phyloP scores from a whole-genome alignment of 2,888 invertebrate species.

The Gandaritis pyraliata region DNA sequence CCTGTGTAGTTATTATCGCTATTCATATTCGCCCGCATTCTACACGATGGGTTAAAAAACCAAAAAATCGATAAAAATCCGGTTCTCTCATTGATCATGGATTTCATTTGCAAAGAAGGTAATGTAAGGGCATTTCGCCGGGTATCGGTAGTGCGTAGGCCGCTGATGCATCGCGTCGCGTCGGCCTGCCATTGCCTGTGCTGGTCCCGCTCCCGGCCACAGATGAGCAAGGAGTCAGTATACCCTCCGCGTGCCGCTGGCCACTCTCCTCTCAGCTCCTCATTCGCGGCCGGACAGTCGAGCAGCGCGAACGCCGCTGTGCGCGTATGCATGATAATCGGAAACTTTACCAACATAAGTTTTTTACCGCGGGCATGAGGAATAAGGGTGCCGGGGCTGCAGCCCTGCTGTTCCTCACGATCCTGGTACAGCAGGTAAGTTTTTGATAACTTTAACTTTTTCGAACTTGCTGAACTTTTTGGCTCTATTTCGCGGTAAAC shows the following conservation, averaged over 20 bases:
- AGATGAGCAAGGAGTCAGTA: slow-evolving; percentile 3
- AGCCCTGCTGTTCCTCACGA: slow-evolving; percentile 63
- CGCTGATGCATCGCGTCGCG: not conserved
- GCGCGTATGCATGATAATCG: slow-evolving; percentile 51
- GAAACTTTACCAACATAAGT: slow-evolving; percentile 64
- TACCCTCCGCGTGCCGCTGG: slow-evolving; percentile 18
- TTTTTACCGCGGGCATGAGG: slow-evolving; percentile 63
- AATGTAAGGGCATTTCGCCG: slow-evolving; percentile 6
- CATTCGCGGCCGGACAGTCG: slow-evolving; percentile 74
- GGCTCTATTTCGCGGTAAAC: slow-evolving; percentile 8
- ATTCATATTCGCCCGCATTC: too few relatives aligned
- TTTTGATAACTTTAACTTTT: not conserved
- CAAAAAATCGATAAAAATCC: not conserved
- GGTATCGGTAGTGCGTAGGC: slow-evolving; percentile 18
- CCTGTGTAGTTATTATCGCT: not conserved
- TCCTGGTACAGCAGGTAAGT: slow-evolving; percentile 54
- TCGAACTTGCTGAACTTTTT: slow-evolving; percentile 19
- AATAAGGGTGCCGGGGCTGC: slow-evolving; percentile 55
- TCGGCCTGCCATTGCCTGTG: slow-evolving; percentile 1
- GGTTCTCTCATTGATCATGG: slow-evolving; percentile 1
- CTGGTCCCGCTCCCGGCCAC: slow-evolving; percentile 11
- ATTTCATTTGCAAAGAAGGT: slow-evolving; percentile 18
- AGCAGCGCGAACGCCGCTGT: slow-evolving; percentile 70
- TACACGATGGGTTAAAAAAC: too few relatives aligned
- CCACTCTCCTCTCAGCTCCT: slow-evolving; percentile 10